Evolutionary conservation across 2,113 vertebrate genomes (phyloP).

Genomic region (Phrynocephalus versicolor): DNA sequence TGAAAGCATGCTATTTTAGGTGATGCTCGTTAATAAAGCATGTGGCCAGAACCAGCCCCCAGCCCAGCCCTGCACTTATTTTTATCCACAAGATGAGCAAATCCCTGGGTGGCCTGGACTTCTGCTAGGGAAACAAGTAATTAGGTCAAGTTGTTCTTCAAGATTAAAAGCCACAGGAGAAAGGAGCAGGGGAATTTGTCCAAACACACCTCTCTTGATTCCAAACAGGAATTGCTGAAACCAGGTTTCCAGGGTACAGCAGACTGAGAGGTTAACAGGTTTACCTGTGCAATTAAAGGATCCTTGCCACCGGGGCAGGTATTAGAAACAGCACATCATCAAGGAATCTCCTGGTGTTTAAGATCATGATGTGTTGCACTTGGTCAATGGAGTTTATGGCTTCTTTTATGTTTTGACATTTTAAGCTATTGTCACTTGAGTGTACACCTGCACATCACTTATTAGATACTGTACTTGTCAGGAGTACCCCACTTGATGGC

Average conservation of each 20-base stretch:
- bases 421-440: too few relatives aligned
- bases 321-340: neutral
- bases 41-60: conserved; percentile 23
- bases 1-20: conserved; percentile 51
- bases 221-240: neutral
- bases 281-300: too few relatives aligned
- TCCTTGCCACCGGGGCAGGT: neutral
- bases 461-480: too few relatives aligned
- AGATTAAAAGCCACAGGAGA: neutral
- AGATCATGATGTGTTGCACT: neutral
- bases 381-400: neutral
- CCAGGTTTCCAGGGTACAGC: neutral
- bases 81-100: neutral
- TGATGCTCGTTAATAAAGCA: conserved; percentile 59
- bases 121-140: conserved; percentile 44
- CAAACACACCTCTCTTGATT: neutral
- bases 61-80: conserved; percentile 48
- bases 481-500: too few relatives aligned
- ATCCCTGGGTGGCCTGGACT: conserved; percentile 42
- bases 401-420: neutral
- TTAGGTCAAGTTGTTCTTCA: conserved; percentile 43
- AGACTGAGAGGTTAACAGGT: neutral
- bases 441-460: too few relatives aligned
- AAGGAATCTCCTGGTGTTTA: neutral
- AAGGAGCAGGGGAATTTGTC: conserved; percentile 11